phyloP scores from a whole-genome alignment of 2,797 vertebrate genomes.

The Hypotaenidia philippensis region DNA sequence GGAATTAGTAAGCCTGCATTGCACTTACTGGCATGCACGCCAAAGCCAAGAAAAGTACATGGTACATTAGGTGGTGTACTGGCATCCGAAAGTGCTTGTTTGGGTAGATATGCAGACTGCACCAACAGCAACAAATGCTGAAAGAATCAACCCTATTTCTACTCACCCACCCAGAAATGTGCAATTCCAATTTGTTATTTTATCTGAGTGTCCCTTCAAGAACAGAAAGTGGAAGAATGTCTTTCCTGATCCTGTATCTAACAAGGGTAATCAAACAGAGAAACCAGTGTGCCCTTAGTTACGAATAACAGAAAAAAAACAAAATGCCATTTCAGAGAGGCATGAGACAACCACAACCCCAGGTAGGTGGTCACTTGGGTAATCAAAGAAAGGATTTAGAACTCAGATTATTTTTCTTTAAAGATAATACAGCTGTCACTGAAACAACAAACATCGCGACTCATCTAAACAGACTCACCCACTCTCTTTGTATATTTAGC shows the following conservation, averaged over 20 bases:
- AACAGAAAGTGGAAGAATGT: background rate
- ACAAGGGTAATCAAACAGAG: background rate
- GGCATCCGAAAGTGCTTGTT: background rate
- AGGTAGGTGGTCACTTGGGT: background rate
- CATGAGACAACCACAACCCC: background rate
- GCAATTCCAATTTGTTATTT: background rate
- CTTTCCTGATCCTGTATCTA: background rate
- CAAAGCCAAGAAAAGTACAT: background rate
- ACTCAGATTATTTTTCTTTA: background rate
- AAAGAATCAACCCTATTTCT: background rate
- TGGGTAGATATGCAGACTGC: background rate
- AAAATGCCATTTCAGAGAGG: background rate
- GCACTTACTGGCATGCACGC: accelerated
- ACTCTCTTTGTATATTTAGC: background rate
- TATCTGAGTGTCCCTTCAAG: background rate
- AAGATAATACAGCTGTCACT: background rate
- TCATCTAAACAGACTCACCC: background rate
- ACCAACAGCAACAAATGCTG: background rate
- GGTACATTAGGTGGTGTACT: background rate
- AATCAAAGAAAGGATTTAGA: background rate
- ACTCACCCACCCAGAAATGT: background rate
- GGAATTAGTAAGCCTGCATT: background rate
- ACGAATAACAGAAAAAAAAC: background rate
- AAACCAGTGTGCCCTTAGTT: background rate
- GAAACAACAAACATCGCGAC: background rate